phyloP scores from a whole-genome alignment of 1,140 invertebrate genomes.

The Hermetia illucens region DNA sequence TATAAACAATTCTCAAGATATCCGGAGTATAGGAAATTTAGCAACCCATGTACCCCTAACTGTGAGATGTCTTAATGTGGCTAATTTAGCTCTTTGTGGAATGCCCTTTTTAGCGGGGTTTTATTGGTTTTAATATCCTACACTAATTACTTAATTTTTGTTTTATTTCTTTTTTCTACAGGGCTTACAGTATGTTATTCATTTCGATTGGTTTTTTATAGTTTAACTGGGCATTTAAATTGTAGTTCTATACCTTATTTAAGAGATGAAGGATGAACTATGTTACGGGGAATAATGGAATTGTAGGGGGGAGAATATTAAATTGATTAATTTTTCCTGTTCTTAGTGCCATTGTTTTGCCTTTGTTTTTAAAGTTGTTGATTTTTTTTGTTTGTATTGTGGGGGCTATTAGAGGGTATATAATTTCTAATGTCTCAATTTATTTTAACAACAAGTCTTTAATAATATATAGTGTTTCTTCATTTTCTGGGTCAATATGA shows the following conservation, averaged over 20 bases:
- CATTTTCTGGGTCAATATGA: constrained; percentile 21
- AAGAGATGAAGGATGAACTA: too few relatives aligned
- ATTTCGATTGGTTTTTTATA: too few relatives aligned
- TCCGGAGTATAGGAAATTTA: too few relatives aligned
- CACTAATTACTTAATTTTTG: constrained; percentile 33
- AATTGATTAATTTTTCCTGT: constrained; percentile 27
- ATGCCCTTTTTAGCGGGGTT: too few relatives aligned
- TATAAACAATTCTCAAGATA: constrained; percentile 34
- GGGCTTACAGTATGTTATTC: constrained; percentile 36
- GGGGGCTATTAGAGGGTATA: constrained; percentile 17
- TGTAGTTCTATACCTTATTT: too few relatives aligned
- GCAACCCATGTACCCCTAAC: too few relatives aligned
- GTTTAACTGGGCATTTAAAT: too few relatives aligned
- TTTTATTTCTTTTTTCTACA: constrained; percentile 33
- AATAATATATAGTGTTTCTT: constrained; percentile 24
- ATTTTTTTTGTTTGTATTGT: constrained; percentile 23
- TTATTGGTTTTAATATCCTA: constrained; percentile 33
- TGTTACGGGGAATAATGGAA: constrained; percentile 29
- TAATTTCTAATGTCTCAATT: constrained; percentile 22
- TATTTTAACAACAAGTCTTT: constrained; percentile 22
- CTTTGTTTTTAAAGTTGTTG: constrained; percentile 26
- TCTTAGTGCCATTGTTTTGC: constrained; percentile 32
- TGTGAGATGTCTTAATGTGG: too few relatives aligned
- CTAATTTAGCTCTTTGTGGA: too few relatives aligned
- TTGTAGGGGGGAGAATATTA: constrained; percentile 27